Evolutionary conservation across 2,797 vertebrate species (phyloP).

Genomic region (Choloepus didactylus): DNA sequence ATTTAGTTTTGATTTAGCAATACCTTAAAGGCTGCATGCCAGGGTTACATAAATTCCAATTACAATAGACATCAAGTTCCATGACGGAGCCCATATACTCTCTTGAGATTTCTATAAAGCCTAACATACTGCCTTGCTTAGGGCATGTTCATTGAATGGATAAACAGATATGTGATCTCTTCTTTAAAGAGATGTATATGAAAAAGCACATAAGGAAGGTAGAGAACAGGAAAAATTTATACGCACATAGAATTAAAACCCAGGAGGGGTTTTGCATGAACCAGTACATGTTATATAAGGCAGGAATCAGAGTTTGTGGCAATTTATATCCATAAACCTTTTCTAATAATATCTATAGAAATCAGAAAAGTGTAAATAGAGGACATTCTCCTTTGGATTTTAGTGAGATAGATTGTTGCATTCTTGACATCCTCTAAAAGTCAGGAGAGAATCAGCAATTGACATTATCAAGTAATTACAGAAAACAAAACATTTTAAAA

Average conservation of each 20-base stretch:
- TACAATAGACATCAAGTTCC: neutral
- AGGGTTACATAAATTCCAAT: neutral
- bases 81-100: rapidly evolving
- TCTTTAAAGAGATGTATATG: neutral
- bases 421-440: neutral
- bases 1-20: neutral
- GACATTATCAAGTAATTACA: too few relatives aligned
- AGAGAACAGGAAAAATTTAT: neutral
- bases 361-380: neutral
- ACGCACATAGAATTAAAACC: neutral
- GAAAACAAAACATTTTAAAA: too few relatives aligned
- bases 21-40: rapidly evolving
- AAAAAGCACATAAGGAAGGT: neutral
- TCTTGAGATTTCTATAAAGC: neutral
- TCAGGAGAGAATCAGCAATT: too few relatives aligned
- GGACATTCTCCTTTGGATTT: too few relatives aligned
- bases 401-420: neutral
- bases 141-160: neutral
- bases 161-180: neutral
- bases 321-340: too few relatives aligned
- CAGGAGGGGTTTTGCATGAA: neutral
- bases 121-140: neutral
- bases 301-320: neutral
- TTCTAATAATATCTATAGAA: neutral
- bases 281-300: neutral